phyloP scores from a whole-genome alignment of 2,888 invertebrate species.

The Epistrophe grossulariae region DNA sequence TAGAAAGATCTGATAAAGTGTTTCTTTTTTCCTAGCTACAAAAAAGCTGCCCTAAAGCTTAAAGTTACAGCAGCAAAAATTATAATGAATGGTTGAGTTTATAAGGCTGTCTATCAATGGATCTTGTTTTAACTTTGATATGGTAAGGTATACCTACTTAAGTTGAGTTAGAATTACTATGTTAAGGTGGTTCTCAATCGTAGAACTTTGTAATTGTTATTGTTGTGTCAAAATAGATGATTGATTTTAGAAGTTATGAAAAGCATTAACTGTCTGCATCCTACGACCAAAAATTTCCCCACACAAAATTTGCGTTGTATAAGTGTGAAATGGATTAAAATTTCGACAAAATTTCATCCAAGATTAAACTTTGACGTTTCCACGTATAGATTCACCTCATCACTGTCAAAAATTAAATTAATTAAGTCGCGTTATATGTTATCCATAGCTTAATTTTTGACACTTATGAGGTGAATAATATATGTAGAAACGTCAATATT shows the following conservation, averaged over 20 bases:
- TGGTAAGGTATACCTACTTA: not conserved
- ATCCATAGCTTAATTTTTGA: no score
- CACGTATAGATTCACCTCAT: no score
- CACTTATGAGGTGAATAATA: no score
- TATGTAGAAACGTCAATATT: no score
- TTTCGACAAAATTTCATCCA: no score
- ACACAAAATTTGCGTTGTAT: no score
- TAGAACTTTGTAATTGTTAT: not conserved
- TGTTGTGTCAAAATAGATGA: not conserved
- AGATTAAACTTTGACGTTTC: no score
- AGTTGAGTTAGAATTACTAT: not conserved
- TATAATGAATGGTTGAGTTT: slow-evolving; percentile 62
- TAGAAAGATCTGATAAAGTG: slow-evolving; percentile 59
- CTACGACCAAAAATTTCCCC: no score
- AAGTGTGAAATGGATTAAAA: no score
- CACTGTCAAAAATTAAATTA: no score
- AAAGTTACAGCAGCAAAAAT: slow-evolving; percentile 29
- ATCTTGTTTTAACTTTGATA: slow-evolving; percentile 44
- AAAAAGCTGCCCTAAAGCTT: slow-evolving; percentile 32
- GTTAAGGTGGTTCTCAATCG: not conserved
- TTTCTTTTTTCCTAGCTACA: slow-evolving; percentile 38
- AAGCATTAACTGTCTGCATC: no score
- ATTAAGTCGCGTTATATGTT: no score
- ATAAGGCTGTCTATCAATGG: slow-evolving; percentile 34
- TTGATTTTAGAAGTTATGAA: not conserved